Conservation (phyloP, 1,140 invertebrate species). For the Heliconius melpomene region DNA sequence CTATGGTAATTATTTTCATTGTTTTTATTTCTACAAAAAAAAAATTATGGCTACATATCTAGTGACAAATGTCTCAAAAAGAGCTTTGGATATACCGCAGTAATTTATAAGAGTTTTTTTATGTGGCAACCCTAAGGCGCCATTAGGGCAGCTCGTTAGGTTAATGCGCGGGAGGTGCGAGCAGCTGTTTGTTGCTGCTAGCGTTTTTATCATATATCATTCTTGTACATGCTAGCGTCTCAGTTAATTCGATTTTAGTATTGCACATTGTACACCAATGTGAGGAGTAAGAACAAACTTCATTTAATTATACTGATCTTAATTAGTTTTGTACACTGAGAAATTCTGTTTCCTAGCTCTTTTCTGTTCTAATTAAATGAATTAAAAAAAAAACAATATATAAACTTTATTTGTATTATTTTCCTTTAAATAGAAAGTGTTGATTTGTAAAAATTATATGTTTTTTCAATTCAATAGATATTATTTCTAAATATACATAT, state of each 20-base stretch:
- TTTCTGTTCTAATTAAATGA: neutral
- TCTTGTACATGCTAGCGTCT: slow-evolving; percentile 42
- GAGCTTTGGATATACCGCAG: slow-evolving; percentile 30
- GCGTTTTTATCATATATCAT: slow-evolving; percentile 68
- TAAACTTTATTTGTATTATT: neutral
- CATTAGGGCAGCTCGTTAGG: slow-evolving; percentile 75
- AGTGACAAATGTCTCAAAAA: slow-evolving; percentile 27
- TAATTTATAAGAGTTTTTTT: slow-evolving; percentile 75
- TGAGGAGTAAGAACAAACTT: neutral
- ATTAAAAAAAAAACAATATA: neutral
- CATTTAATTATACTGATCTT: neutral
- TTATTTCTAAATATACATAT: slow-evolving; percentile 5
- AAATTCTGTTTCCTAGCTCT: neutral
- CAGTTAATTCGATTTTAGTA: slow-evolving; percentile 25
- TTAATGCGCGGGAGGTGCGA: slow-evolving; percentile 68
- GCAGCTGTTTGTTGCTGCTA: slow-evolving; percentile 60
- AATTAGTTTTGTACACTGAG: neutral
- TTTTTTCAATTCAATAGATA: neutral
- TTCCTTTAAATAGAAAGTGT: neutral
- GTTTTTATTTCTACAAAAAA: too few species aligned
- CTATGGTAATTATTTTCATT: too few species aligned
- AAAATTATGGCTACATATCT: neutral
- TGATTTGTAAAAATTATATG: too few species aligned
- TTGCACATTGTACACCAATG: slow-evolving; percentile 10
- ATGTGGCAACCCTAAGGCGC: slow-evolving; percentile 62